phyloP scores from a whole-genome alignment of 1,140 invertebrate genomes.

The Heliothis subflexa region DNA sequence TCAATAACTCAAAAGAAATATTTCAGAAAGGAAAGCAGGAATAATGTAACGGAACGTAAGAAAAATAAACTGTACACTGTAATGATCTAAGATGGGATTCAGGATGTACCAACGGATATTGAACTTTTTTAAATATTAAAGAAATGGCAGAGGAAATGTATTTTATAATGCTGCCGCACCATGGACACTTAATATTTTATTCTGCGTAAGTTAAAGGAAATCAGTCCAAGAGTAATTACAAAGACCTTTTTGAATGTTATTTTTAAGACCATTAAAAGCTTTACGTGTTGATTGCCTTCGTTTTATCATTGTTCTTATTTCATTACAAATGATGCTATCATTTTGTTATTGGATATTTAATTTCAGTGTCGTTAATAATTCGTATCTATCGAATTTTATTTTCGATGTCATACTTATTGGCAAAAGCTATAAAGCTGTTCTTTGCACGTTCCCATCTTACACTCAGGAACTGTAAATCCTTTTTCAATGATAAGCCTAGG shows the following conservation, averaged over 20 bases:
- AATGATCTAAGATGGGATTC: constrained; percentile 17
- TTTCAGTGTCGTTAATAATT: too few species aligned
- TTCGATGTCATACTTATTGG: background rate
- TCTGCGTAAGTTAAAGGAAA: background rate
- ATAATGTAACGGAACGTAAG: constrained; percentile 15
- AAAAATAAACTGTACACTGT: constrained; percentile 8
- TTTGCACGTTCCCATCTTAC: background rate
- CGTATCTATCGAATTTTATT: background rate
- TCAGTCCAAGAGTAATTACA: background rate
- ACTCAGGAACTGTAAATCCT: background rate
- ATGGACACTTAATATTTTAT: constrained; percentile 5
- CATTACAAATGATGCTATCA: background rate
- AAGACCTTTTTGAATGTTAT: background rate
- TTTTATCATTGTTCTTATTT: background rate
- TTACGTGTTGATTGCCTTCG: background rate
- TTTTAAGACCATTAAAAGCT: background rate
- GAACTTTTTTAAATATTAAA: constrained; percentile 28
- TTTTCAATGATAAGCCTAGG: background rate
- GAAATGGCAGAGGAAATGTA: background rate
- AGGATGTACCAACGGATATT: constrained; percentile 34
- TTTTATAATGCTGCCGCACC: background rate
- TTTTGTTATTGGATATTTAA: too few species aligned
- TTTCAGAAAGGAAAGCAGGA: constrained; percentile 5
- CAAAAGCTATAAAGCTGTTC: constrained; percentile 4
- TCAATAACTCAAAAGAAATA: constrained; percentile 32